Conservation (phyloP, 2,888 invertebrate species). For the Epinotia bilunana region DNA sequence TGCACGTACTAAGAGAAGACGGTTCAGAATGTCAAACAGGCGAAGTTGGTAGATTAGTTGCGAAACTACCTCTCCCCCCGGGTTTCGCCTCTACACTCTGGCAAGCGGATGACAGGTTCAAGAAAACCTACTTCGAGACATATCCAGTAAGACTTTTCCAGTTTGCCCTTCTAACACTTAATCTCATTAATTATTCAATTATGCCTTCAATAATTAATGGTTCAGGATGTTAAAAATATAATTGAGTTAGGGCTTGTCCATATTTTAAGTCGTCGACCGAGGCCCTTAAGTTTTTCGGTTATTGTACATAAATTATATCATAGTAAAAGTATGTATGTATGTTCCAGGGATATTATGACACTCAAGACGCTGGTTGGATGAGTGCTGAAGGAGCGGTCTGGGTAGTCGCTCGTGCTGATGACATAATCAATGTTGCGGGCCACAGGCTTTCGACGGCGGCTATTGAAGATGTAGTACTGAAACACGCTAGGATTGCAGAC, state of each 20-base stretch:
- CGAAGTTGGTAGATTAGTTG: constrained; percentile 93
- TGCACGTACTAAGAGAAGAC: constrained; percentile 80
- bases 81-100: constrained; percentile 94
- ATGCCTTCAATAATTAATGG: constrained; percentile 5
- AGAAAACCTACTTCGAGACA: constrained; percentile 91
- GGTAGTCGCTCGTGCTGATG: constrained; percentile 96
- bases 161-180: constrained; percentile 10
- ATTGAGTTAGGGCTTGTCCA: background rate
- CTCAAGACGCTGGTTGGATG: constrained; percentile 96
- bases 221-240: background rate
- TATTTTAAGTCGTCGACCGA: no score
- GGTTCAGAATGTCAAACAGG: constrained; percentile 87
- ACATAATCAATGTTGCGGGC: constrained; percentile 97
- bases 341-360: constrained; percentile 93
- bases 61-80: constrained; percentile 95
- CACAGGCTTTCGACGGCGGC: constrained; percentile 95
- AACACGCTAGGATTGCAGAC: constrained; percentile 94
- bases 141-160: constrained; percentile 87
- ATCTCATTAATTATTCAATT: constrained; percentile 1
- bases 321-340: background rate
- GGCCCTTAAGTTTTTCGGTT: no score
- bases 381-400: constrained; percentile 93
- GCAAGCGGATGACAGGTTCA: constrained; percentile 91
- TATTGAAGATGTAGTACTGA: constrained; percentile 94
- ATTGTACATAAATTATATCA: no score